Evolutionary conservation across 2,113 vertebrate species (phyloP), one percentile per base, ranked within the genome.

Genomic region (Centropus bengalensis): DNA sequence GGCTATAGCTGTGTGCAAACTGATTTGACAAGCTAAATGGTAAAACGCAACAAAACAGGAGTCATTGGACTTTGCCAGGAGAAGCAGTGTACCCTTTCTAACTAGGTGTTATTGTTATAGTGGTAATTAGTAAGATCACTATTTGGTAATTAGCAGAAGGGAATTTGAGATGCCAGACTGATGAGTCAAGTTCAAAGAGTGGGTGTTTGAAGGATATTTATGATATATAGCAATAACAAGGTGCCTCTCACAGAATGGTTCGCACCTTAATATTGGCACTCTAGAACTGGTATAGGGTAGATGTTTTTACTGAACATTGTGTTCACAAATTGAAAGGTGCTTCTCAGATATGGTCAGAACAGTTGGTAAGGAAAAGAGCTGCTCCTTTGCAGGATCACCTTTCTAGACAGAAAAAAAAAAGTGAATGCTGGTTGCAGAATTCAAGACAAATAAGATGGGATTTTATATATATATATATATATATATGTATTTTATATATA

Each of bases 81-180:
- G 69, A 64, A 86, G 44, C 49, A 60, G n/a, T 32, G 20, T 40
- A 44, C 66, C 88, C 2, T 76, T 81, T 59, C 75, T 71, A 90
- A 49, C 76, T 81, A 86, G 90, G 44, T 64, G 60, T 60, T 81
- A 74, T 70, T 71, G 64, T 83, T 68, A 60, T 5, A 30, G 32
- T 36, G 52, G 33, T 78, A 80, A 96, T 68, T 47, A 94, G 56
- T 28, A 58, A 60, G 60, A 67, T 70, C 58, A 28, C 52, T 83
- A 74, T 75, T 81, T 68, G 86, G 40, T 63, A 95, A 90, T 95
- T 88, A 96, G 73, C 82, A 86, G 88, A 83, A 83, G 47, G 49
- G 40, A 93, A 82, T 77, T 56, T 80, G 59, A 91, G 69, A 91
- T 86, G 79, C 52, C 82, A 90, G 76, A 86, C 68, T 81, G 71